Base-by-base conservation (phyloP, 2,797 vertebrate genomes). In the Sebastes variabilis region DNA sequence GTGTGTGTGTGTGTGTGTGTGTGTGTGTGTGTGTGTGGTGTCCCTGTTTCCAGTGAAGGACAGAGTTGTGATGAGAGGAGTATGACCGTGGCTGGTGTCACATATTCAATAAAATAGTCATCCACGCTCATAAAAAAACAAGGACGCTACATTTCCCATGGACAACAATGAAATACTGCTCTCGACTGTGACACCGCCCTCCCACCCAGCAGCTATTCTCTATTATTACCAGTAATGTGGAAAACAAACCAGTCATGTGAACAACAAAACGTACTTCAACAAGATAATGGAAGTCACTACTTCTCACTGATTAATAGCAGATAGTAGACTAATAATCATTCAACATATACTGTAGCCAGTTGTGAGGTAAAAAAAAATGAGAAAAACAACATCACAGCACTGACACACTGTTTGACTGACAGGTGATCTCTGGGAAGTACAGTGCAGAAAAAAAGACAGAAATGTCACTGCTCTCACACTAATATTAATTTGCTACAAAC, bases 61-160 rank as follows among this genome's bases (percentile, higher is more conserved):
- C 90, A 85, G 72, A 81, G 64, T 83, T 86, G 82, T 84, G 85
- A 90, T 86, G 87, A 84, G 62, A 68, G 66, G 38, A 81, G 81
- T 78, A 81, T 89, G 89, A 74, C 91, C 81, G 24, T 89, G 82
- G 79, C 72, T 76, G 49, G 77, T 88, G 89, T 92, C 89, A 91
- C 77, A 90, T 71, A 87, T 89, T 90, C 90, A 90, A 89, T 94
- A 88, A 88, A 92, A 91, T 73, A 87, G 80, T 89, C 85, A 91
- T 90, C 80, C 84, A 79, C 36, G 16, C 85, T 83, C 79, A 80
- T 89, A 88, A 90, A 91, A 91, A 79, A 82, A 88, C 90, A 89
- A 92, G 89, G 87, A 83, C 77, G 30, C 82, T 77, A 83, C 86
- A 80, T 77, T 74, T 85, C 64, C 72, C 38, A 67, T 66, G 78